phyloP scores from a whole-genome alignment of 92 coral and sea anemone genomes.

The Chrysogorgia sp. region DNA sequence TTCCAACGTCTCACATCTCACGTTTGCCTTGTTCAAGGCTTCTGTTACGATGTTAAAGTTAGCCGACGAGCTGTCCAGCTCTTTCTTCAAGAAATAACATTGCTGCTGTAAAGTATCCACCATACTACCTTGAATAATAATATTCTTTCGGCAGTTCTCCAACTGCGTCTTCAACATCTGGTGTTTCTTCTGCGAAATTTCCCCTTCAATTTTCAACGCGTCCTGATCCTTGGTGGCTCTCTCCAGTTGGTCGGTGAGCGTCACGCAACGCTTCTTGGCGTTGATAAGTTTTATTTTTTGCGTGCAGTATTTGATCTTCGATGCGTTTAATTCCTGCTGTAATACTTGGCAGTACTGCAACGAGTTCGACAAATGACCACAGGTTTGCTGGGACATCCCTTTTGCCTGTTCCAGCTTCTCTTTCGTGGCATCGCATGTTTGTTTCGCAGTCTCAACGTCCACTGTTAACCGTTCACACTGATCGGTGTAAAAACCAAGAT shows the following conservation, averaged over 20 bases:
- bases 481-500: slow-evolving; percentile 70
- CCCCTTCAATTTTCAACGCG: slow-evolving; percentile 72
- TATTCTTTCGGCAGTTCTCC: slow-evolving; percentile 80
- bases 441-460: slow-evolving; percentile 76
- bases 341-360: slow-evolving; percentile 81
- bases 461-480: slow-evolving; percentile 82
- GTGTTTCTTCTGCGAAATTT: slow-evolving; percentile 73
- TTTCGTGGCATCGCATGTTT: slow-evolving; percentile 68
- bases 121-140: slow-evolving; percentile 91
- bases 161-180: slow-evolving; percentile 76
- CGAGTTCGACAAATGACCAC: slow-evolving; percentile 65
- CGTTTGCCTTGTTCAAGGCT: slow-evolving; percentile 76
- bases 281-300: slow-evolving; percentile 90
- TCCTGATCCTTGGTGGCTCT: slow-evolving; percentile 70
- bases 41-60: slow-evolving; percentile 65
- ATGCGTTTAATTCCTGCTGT: slow-evolving; percentile 86
- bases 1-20: slow-evolving; percentile 67
- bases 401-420: slow-evolving; percentile 77
- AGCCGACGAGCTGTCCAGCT: slow-evolving; percentile 76
- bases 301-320: slow-evolving; percentile 88
- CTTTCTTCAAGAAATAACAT: slow-evolving; percentile 83
- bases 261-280: slow-evolving; percentile 79
- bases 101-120: slow-evolving; percentile 89
- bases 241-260: slow-evolving; percentile 72
- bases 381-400: slow-evolving; percentile 47